phyloP scores from a whole-genome alignment of 2,113 vertebrate genomes.

The Cyanoramphus novaezelandiae region DNA sequence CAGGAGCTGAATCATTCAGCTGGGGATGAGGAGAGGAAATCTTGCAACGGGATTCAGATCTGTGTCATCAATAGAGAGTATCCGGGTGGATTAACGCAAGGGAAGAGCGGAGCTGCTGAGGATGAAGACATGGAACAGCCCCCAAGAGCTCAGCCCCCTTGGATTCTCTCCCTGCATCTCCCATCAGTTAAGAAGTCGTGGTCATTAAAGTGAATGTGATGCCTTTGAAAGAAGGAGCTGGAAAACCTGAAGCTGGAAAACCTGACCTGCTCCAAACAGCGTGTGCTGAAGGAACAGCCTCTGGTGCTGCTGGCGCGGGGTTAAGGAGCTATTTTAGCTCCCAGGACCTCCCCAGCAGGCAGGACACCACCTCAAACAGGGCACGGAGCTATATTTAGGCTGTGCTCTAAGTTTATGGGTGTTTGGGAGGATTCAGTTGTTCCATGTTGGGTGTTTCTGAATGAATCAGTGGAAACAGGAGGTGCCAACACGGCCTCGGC shows the following conservation, averaged over 20 bases:
- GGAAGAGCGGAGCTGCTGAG: background rate
- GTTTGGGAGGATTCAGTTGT: background rate
- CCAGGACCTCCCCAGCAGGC: background rate
- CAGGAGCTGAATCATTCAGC: background rate
- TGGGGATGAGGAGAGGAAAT: background rate
- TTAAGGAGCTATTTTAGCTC: background rate
- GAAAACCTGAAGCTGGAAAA: background rate
- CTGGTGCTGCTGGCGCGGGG: background rate
- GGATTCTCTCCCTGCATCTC: background rate
- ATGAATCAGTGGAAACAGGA: background rate
- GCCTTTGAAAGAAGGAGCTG: background rate
- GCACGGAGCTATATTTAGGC: background rate
- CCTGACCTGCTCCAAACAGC: background rate
- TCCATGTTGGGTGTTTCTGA: background rate
- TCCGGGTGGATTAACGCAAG: background rate
- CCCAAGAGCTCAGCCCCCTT: background rate
- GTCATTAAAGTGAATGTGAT: background rate
- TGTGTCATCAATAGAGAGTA: background rate
- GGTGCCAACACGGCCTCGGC: background rate
- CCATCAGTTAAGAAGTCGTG: accelerated
- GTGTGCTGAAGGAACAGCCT: background rate
- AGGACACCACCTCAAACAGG: background rate
- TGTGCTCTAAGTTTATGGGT: background rate
- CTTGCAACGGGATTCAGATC: background rate
- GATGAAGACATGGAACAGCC: background rate